Base-by-base conservation (phyloP, 2,797 vertebrate species). In the Galagoides demidoff region DNA sequence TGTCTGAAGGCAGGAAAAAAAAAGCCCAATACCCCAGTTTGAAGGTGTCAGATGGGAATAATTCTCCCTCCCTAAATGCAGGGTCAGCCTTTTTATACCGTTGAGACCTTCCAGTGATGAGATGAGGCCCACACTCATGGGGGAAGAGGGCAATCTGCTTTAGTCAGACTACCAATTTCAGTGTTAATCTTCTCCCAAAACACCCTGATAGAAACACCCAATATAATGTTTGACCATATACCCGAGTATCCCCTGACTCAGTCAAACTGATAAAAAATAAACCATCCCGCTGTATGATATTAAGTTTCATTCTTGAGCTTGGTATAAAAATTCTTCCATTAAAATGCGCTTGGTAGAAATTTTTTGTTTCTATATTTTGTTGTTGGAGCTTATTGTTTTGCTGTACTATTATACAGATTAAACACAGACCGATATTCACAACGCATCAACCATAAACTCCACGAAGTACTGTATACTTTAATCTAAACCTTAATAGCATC, bases 341-440 rank as follows among this genome's bases (percentile, higher is more conserved):
- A 74, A 89, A 84, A 43, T 79, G 13, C 43, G 52, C 37, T 70
- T 12, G n/a, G 25, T 94, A 57, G 19, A 64, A 39, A 66, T 88
- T 83, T 79, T 45, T 74, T 71, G 25, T 88, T 84, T 89, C 70
- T 86, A 8, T 14, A 31, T 91, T 68, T 61, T 88, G 20, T 55
- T 77, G 23, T 34, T 92, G 81, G 66, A 43, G 82, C 94, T 96
- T 81, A 82, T 27, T 85, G 20, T 89, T 95, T 93, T 76, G 7
- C 31, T 85, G 77, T 89, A 20, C 31, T 92, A 81, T 74, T 73
- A 23, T 11, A 20, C 20, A 19, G 57, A 63, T 63, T 55, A 17
- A 39, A 39, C 34, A 84, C 23, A 85, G 23, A 81, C 61, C 37
- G 89, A 68, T 55, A 92, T 52, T 85, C 31, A 57, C 43, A 49